These are phyloP conservation scores for Ammodytes marinus DNA, from an alignment of 2,113 vertebrate species.

Conservation along the genomic window DNA sequence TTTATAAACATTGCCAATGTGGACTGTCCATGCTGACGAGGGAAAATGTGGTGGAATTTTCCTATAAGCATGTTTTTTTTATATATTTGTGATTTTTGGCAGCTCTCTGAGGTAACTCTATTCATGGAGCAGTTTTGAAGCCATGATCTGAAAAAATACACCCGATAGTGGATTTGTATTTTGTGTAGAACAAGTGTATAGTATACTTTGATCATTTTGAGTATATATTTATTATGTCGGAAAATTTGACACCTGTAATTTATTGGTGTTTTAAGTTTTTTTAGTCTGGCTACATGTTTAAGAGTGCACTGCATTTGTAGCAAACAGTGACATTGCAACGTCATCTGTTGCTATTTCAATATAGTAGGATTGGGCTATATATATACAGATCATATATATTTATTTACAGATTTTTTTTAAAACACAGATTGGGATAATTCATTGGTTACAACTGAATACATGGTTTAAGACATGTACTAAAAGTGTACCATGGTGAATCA, in stretches of 20 bases:
- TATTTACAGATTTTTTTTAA: no score
- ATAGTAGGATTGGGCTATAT: neutral
- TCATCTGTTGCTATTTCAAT: neutral
- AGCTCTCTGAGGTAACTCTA: neutral
- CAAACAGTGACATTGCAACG: neutral
- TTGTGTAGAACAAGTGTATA: neutral
- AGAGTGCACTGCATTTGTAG: neutral
- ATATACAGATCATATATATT: no score
- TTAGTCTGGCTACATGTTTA: neutral
- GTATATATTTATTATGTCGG: neutral
- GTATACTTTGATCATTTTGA: neutral
- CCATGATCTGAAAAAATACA: neutral
- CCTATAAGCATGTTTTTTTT: slow-evolving; percentile 29
- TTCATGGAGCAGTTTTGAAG: slow-evolving; percentile 11
- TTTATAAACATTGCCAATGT: slow-evolving; percentile 72
- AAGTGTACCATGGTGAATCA: neutral
- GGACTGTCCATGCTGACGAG: slow-evolving; percentile 46
- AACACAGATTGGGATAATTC: no score
- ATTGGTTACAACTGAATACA: no score
- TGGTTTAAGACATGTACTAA: no score
- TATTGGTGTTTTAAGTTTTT: neutral
- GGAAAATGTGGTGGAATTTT: slow-evolving; percentile 61
- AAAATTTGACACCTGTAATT: neutral
- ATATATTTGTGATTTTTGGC: slow-evolving; percentile 26
- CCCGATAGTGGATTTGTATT: neutral